phyloP scores from a whole-genome alignment of 2,888 invertebrate species.

The Altica lythri region DNA sequence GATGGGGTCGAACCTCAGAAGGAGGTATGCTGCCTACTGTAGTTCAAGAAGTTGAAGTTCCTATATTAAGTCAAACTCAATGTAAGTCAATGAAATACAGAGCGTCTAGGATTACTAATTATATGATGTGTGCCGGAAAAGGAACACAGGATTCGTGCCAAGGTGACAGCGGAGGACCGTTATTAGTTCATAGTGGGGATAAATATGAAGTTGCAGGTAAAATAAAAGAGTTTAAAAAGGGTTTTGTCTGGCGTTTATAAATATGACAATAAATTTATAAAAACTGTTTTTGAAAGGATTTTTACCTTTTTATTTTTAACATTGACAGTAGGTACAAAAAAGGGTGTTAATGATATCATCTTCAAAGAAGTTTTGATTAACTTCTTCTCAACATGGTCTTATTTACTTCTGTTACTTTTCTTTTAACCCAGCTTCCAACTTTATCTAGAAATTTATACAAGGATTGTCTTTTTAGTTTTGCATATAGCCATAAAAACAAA shows the following conservation, averaged over 20 bases:
- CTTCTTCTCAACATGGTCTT: neutral
- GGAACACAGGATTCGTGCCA: constrained; percentile 85
- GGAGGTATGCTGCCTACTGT: constrained; percentile 78
- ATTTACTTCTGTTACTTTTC: neutral
- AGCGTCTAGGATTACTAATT: constrained; percentile 78
- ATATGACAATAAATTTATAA: too few relatives aligned
- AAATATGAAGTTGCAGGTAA: constrained; percentile 80
- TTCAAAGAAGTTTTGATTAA: neutral
- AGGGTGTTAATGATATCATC: neutral
- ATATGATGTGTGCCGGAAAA: constrained; percentile 85
- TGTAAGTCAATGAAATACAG: constrained; percentile 84
- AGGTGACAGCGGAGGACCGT: constrained; percentile 86
- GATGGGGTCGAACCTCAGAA: constrained; percentile 85
- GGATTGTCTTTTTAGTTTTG: too few relatives aligned
- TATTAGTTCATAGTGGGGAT: constrained; percentile 74
- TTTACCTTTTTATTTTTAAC: neutral
- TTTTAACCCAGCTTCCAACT: too few relatives aligned
- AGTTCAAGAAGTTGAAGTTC: constrained; percentile 84
- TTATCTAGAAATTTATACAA: too few relatives aligned
- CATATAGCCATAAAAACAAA: too few relatives aligned
- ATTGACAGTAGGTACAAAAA: neutral
- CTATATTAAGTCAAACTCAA: constrained; percentile 77
- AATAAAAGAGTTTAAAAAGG: constrained; percentile 44
- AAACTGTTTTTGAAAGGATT: too few relatives aligned
- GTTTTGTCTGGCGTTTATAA: too few relatives aligned